Base-by-base conservation (phyloP, 1,140 invertebrate genomes). In the Sitodiplosis mosellana region DNA sequence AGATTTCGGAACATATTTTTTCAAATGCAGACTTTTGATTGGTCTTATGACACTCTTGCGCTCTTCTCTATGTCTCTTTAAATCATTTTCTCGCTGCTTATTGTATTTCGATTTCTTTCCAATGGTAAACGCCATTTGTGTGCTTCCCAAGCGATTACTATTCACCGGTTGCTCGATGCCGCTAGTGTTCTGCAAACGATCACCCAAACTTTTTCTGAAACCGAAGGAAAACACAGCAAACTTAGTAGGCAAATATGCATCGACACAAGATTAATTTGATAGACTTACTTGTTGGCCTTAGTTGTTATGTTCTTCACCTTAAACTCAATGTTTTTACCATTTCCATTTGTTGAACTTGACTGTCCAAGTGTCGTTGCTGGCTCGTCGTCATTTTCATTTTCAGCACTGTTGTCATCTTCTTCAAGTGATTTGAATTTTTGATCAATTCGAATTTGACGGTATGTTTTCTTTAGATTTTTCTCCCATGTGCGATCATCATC, bases 401-500 rank as follows among this genome's bases (percentile, higher is more conserved):
- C 40, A 36, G 59, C 40, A 17, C 55, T 34, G n/a, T 64, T 49
- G 7, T 61, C 53, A 43, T 64, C 52, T 52, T 50, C 50, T 57
- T 67, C 48, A 52, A 64, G 54, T 52, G 59, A 52, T 43, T 64
- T 57, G 49, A 71, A 57, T 20, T 68, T 55, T 43, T 69, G 27
- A 27, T 27, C 27, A 27, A 27, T 56, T 55, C 67, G 56, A 18
- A 58, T 58, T 54, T 71, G 63, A 49, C 66, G 65, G 56, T 83
- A 81, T 53, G 87, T 76, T 56, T 80, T 79, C 56, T 83, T 82
- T 22, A 88, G 72, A 70, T 90, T 84, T 55, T 81, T 78, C 0
- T 75, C 71, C 78, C 81, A 87, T 19, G 73, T 69, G 53, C 75
- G 74, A 27, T 87, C 81, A 64, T 87, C 83, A n/a, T 89, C 85